These are phyloP conservation scores for Sprattus sprattus DNA, from an alignment of 2,113 vertebrate species.

Conservation along the genomic window DNA sequence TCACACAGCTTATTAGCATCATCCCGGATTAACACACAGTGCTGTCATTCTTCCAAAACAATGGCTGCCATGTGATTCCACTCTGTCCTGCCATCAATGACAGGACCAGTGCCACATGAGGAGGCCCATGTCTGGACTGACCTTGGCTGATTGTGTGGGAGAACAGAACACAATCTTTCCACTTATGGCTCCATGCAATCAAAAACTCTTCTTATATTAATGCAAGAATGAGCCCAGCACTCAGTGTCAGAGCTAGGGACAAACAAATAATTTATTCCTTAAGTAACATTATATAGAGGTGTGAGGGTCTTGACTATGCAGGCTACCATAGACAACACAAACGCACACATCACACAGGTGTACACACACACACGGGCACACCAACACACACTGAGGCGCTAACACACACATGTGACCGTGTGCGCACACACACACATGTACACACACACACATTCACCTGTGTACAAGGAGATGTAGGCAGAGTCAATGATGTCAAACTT, in stretches of 20 bases:
- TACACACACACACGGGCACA: background rate
- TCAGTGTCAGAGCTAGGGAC: no score
- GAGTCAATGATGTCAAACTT: slow-evolving; percentile 94
- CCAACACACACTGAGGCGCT: background rate
- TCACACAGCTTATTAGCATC: slow-evolving; percentile 50
- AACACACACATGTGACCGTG: background rate
- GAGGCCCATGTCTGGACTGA: no score
- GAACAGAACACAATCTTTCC: no score
- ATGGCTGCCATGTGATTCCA: background rate
- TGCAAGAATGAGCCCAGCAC: no score
- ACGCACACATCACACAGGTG: background rate
- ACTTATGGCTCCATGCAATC: no score
- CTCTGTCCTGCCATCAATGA: background rate
- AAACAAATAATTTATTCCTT: no score
- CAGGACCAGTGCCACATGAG: background rate
- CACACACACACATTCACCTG: slow-evolving; percentile 72
- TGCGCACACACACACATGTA: background rate
- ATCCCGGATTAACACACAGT: slow-evolving; percentile 38
- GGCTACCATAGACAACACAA: background rate
- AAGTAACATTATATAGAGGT: background rate
- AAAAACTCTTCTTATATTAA: no score
- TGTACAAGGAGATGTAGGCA: slow-evolving; percentile 88
- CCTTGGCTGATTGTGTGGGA: no score
- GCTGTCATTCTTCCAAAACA: no score
- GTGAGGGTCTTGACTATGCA: background rate